Evolutionary conservation across 92 coral and sea anemone species (phyloP).

Genomic region (Umimayanthus kanabou): DNA sequence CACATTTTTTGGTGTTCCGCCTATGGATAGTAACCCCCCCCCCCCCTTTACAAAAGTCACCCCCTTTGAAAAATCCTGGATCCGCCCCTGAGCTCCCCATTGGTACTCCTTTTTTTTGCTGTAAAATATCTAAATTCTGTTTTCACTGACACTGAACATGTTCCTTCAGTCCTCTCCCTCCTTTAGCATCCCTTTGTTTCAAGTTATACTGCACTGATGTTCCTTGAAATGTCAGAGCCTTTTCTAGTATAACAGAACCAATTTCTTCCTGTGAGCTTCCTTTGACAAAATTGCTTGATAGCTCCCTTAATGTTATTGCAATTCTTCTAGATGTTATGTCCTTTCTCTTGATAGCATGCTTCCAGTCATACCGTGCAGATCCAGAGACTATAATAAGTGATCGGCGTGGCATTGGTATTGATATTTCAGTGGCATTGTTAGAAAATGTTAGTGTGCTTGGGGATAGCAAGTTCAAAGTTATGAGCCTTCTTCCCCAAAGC

Average conservation of each 20-base stretch:
- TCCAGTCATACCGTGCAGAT: conserved; percentile 85
- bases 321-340: conserved; percentile 78
- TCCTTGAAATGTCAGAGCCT: conserved; percentile 81
- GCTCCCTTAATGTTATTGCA: conserved; percentile 89
- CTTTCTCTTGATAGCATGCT: conserved; percentile 85
- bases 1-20: no score
- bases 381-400: conserved; percentile 82
- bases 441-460: conserved; percentile 76
- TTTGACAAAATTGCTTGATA: conserved; percentile 71
- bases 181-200: conserved; percentile 7
- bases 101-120: not conserved
- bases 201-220: conserved; percentile 66
- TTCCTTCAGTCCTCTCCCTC: not conserved
- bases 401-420: conserved; percentile 76
- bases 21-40: no score
- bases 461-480: conserved; percentile 83
- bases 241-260: conserved; percentile 57
- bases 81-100: no score
- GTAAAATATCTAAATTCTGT: not conserved
- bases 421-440: conserved; percentile 52
- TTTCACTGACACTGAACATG: not conserved
- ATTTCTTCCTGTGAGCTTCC: conserved; percentile 58
- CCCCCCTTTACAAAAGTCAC: no score
- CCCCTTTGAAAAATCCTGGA: no score
- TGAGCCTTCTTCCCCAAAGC: conserved; percentile 96